Evolutionary conservation across 2,888 invertebrate species (phyloP).

Genomic region (Tupiocoris notatus): DNA sequence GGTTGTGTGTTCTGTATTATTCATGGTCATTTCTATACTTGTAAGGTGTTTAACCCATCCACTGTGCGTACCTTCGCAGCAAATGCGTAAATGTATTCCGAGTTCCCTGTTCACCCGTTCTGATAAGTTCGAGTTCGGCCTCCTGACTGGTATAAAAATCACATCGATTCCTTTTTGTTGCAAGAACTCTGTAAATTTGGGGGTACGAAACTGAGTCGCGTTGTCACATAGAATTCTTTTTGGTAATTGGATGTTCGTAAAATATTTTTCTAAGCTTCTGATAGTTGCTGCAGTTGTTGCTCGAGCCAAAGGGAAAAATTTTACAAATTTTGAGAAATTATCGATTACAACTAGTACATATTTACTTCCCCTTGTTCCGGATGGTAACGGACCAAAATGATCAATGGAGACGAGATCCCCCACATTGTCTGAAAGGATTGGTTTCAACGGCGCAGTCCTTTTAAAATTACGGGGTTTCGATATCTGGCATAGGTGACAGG

Average conservation of each 20-base stretch:
- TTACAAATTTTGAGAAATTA: constrained; percentile 13
- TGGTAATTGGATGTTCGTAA: not conserved
- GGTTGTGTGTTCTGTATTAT: not conserved
- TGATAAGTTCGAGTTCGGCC: not conserved
- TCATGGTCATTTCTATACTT: not conserved
- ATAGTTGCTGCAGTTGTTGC: not conserved
- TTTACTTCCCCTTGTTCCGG: not conserved
- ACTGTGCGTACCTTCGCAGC: not conserved
- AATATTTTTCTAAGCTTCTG: not conserved
- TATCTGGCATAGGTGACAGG: not conserved
- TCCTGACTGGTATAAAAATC: not conserved
- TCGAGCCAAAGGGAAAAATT: not conserved
- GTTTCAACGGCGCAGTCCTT: not conserved
- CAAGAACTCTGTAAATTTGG: not conserved
- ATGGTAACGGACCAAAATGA: not conserved
- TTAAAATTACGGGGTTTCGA: not conserved
- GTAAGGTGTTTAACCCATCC: not conserved
- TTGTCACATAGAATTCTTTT: not conserved
- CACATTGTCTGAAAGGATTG: not conserved
- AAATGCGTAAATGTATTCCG: not conserved
- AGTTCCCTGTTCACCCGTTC: not conserved
- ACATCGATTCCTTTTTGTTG: not conserved
- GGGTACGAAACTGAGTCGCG: not conserved
- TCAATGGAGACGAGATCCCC: not conserved
- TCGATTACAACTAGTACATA: not conserved